A percentile compares a stretch with the other conserved stretches of the same genome.
phyloP scores from a whole-genome alignment of 2,113 vertebrate species.

The Capreolus pygargus region DNA sequence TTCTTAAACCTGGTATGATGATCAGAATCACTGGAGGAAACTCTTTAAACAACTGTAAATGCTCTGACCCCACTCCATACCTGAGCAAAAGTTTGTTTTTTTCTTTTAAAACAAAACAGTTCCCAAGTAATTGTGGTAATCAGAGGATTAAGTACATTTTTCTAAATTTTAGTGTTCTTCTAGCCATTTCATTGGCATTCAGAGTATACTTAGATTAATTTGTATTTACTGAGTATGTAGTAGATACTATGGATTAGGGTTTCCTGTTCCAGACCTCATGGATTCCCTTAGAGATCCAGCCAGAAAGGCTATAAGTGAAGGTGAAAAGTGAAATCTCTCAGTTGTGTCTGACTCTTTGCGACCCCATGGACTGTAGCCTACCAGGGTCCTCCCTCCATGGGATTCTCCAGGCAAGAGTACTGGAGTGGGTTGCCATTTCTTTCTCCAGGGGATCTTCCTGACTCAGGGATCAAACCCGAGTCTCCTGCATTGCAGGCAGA shows the following conservation, averaged over 20 bases:
- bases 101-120: neutral
- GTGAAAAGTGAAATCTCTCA: too few relatives aligned
- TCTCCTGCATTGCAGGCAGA: too few relatives aligned
- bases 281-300: neutral
- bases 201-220: neutral
- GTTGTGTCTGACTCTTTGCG: too few relatives aligned
- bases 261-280: neutral
- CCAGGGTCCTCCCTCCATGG: too few relatives aligned
- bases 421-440: too few relatives aligned
- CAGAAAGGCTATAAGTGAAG: neutral
- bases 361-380: too few relatives aligned
- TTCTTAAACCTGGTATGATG: neutral
- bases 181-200: neutral
- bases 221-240: neutral
- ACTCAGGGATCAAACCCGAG: too few relatives aligned
- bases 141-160: neutral
- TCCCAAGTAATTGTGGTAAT: neutral
- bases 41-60: neutral
- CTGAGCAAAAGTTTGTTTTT: neutral
- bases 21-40: neutral
- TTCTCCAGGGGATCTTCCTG: too few relatives aligned
- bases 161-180: neutral
- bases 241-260: neutral
- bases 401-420: too few relatives aligned
- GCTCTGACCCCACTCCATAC: neutral